Base-by-base conservation (phyloP, 2,113 vertebrate species). In the Agapornis roseicollis region DNA sequence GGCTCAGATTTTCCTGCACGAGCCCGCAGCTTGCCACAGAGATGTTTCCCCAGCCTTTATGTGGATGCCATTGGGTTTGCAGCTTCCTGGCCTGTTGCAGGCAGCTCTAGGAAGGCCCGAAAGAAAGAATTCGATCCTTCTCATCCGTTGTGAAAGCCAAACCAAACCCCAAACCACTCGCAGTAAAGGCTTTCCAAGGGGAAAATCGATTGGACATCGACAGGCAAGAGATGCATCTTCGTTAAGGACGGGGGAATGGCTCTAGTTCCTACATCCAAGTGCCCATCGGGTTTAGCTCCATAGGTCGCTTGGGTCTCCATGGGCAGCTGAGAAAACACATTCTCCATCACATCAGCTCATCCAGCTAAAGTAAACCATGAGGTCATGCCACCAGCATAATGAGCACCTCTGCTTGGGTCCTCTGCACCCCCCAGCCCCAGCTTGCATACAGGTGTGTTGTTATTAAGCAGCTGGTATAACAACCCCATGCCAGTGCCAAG, bases 401-500 rank as follows among this genome's bases (percentile, higher is more conserved):
- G 97, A 97, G 94, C 93, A 60, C 74, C 13, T 17, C 72, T 44
- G 94, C 96, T 58, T 8, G 60, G 78, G 86, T 87, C 60, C 94
- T 86, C 70, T 37, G 84, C 76, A 92, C 94, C 85, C 85, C 91
- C 90, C 90, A 95, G 35, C 28, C 80, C 94, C 86, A 74, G 95
- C 92, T 49, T 84, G 88, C 69, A 7, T 92, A 83, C 97, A 98
- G 98, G 98, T 98, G 97, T 98, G 98, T 96, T 97, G 97, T 97
- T 93, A n/a, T 94, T 97, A 87, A 92, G 96, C 98, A 98, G 97
- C 98, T 98, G 98, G 88, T 95, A 97, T 91, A 98, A 98, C 97
- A 97, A 90, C 72, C 10, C 90, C 22, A 7, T 95, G 97, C 97
- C 97, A 80, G 94, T 87, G 80, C 94, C 14, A 66, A 95, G 96